Conservation (phyloP, 64 coral and sea anemone species). For the Montipora sp. region DNA sequence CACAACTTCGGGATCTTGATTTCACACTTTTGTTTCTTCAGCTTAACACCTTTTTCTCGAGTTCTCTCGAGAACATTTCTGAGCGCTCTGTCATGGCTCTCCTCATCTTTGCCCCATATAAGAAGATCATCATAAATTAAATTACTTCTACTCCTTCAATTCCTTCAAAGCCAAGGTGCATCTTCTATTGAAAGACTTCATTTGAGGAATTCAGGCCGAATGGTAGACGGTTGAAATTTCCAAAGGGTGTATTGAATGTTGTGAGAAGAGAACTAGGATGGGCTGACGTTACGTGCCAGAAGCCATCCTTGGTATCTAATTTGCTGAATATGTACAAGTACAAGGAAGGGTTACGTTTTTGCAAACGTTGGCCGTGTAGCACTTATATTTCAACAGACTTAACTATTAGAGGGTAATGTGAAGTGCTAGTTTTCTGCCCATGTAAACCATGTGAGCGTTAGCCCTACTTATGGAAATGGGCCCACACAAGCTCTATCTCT, state of each 20-base stretch:
- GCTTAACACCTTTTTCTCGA: slow-evolving; percentile 3
- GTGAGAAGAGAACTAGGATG: not conserved
- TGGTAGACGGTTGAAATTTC: slow-evolving; percentile 26
- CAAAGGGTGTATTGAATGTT: slow-evolving; percentile 28
- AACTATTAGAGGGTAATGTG: too few relatives aligned
- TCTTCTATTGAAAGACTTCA: slow-evolving; percentile 30
- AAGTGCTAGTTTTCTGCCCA: too few relatives aligned
- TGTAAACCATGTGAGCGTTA: too few relatives aligned
- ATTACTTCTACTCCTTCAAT: slow-evolving; percentile 19
- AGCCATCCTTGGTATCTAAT: not conserved
- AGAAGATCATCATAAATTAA: slow-evolving; percentile 20
- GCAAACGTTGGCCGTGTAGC: too few relatives aligned
- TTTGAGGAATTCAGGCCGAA: slow-evolving; percentile 3
- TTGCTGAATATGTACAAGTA: slow-evolving; percentile 7
- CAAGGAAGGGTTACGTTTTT: too few relatives aligned
- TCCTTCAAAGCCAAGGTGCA: slow-evolving; percentile 34
- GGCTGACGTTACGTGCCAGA: slow-evolving; percentile 36
- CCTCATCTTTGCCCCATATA: not conserved
- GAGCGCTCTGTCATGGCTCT: slow-evolving; percentile 12
- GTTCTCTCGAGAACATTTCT: not conserved
- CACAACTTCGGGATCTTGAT: slow-evolving; percentile 36
- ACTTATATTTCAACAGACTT: too few relatives aligned
- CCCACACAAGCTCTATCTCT: too few relatives aligned
- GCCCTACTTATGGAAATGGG: too few relatives aligned
- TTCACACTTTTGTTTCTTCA: slow-evolving; percentile 50